phyloP scores from a whole-genome alignment of 2,797 vertebrate genomes.

The Salmo trutta region DNA sequence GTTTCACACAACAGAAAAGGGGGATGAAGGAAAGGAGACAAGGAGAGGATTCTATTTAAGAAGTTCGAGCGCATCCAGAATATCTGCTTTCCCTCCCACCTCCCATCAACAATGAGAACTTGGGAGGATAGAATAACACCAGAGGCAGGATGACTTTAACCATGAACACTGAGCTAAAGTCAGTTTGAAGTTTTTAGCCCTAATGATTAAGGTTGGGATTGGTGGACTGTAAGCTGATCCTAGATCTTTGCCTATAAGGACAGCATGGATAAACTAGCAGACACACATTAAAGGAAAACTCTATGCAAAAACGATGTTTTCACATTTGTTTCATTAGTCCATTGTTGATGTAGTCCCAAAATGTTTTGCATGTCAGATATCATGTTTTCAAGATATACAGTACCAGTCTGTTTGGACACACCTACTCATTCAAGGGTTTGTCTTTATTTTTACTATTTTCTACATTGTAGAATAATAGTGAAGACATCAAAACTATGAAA shows the following conservation, averaged over 20 bases:
- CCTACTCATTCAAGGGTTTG: too few species aligned
- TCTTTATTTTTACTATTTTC: too few species aligned
- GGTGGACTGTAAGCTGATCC: conserved; percentile 41
- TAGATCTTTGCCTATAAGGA: conserved; percentile 10
- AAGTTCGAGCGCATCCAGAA: not conserved
- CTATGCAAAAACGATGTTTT: too few species aligned
- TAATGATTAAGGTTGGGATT: not conserved
- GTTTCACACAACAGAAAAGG: not conserved
- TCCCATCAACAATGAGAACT: not conserved
- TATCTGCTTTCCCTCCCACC: not conserved
- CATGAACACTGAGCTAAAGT: conserved; percentile 16
- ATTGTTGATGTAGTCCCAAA: too few species aligned
- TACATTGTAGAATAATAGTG: too few species aligned
- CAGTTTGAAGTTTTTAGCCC: conserved; percentile 41
- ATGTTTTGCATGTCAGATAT: too few species aligned
- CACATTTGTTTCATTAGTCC: too few species aligned
- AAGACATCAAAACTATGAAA: too few species aligned
- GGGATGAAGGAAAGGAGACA: not conserved
- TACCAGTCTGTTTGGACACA: too few species aligned
- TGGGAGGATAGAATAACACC: not conserved
- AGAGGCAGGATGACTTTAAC: not conserved
- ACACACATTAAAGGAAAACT: conserved; percentile 42
- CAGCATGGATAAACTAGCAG: conserved; percentile 58
- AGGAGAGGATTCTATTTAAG: not conserved
- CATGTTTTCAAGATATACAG: too few species aligned